Conservation (phyloP, 2,113 vertebrate genomes). For the Phalacrocorax pelagicus region DNA sequence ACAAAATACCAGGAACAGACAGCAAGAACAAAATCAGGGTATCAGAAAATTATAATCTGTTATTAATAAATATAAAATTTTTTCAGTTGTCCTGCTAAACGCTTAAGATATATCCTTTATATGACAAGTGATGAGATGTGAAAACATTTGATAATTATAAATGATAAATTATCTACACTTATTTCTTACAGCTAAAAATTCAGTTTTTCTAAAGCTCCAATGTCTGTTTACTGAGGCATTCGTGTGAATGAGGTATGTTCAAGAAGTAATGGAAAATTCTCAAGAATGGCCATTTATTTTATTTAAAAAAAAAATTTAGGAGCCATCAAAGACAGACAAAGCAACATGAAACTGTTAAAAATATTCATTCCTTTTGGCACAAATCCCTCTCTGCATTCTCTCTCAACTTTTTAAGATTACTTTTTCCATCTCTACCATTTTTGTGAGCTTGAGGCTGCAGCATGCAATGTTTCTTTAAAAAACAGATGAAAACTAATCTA, state of each 20-base stretch:
- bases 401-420: background rate
- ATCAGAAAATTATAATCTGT: background rate
- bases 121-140: background rate
- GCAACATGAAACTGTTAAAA: constrained; percentile 22
- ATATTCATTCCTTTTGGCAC: background rate
- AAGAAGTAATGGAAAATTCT: background rate
- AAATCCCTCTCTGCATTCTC: background rate
- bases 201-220: background rate
- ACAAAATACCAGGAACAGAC: background rate
- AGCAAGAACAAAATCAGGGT: background rate
- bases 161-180: background rate
- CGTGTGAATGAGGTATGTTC: background rate
- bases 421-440: constrained; percentile 5
- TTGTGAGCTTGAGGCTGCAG: background rate
- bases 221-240: background rate
- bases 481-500: background rate
- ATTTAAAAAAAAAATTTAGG: background rate
- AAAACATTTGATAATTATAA: background rate
- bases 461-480: constrained; percentile 26
- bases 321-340: background rate
- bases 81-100: background rate
- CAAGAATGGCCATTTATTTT: background rate
- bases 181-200: background rate
- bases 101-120: background rate
- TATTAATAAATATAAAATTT: background rate